phyloP scores from a whole-genome alignment of 2,888 invertebrate genomes.

The Diarsia brunnea region DNA sequence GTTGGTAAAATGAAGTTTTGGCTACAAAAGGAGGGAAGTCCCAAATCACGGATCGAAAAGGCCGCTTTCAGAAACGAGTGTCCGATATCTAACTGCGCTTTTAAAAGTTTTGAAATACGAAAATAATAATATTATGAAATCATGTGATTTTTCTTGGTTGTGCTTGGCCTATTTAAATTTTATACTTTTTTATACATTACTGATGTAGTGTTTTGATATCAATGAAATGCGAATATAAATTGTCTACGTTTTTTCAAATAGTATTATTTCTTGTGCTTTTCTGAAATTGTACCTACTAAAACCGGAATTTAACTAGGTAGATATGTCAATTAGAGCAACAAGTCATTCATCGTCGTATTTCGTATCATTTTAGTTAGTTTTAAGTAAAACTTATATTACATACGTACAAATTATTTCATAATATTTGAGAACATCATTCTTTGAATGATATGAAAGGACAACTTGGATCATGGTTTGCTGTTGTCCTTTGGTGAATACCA shows the following conservation, averaged over 20 bases:
- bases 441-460: too few relatives aligned
- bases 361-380: too few relatives aligned
- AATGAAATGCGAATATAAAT: slow-evolving; percentile 26
- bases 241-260: neutral
- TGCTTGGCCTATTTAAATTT: neutral
- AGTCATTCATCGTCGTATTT: too few relatives aligned
- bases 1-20: slow-evolving; percentile 91
- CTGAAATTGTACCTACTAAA: too few relatives aligned
- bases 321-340: too few relatives aligned
- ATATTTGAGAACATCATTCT: too few relatives aligned
- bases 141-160: neutral
- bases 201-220: neutral
- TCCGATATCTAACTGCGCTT: slow-evolving; percentile 85
- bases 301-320: too few relatives aligned
- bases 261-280: neutral
- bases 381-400: too few relatives aligned
- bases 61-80: slow-evolving; percentile 92
- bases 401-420: too few relatives aligned
- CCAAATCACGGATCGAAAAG: slow-evolving; percentile 92
- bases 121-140: slow-evolving; percentile 70
- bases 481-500: too few relatives aligned
- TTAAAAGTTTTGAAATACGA: slow-evolving; percentile 87
- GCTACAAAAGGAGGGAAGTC: slow-evolving; percentile 92
- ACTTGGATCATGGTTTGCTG: too few relatives aligned
- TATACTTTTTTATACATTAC: neutral